phyloP scores from a whole-genome alignment of 2,113 vertebrate species.

The Galemys pyrenaicus region DNA sequence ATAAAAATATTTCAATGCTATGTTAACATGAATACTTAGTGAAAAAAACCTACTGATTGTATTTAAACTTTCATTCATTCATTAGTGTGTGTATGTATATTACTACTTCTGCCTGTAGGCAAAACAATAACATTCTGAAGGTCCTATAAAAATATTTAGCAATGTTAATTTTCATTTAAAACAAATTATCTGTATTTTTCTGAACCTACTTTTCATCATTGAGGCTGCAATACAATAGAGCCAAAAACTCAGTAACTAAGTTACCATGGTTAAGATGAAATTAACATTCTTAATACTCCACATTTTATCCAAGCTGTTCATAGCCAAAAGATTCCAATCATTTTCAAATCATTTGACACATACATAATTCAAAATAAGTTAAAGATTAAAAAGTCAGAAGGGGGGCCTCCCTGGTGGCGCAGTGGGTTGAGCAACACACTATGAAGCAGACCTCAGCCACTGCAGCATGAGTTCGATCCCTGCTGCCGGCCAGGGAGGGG shows the following conservation, averaged over 20 bases:
- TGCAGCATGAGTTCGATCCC: too few species aligned
- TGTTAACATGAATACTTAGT: not conserved
- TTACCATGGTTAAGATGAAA: not conserved
- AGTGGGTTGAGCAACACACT: too few species aligned
- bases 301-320: not conserved
- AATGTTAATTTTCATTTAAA: slow-evolving; percentile 13
- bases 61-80: not conserved
- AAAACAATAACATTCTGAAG: not conserved
- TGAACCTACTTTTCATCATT: not conserved
- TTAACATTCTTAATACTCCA: not conserved
- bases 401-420: too few species aligned
- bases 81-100: not conserved
- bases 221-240: not conserved
- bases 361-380: not conserved
- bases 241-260: not conserved
- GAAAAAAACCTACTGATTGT: not conserved
- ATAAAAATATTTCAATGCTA: not conserved
- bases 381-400: not conserved
- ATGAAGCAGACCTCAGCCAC: too few species aligned
- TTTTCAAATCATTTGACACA: not conserved
- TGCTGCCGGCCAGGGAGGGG: too few species aligned
- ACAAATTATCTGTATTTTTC: not conserved
- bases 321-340: not conserved
- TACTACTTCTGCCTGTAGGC: not conserved
- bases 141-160: not conserved